Base-by-base conservation (phyloP, 2,113 vertebrate genomes). In the Pitta sordida region DNA sequence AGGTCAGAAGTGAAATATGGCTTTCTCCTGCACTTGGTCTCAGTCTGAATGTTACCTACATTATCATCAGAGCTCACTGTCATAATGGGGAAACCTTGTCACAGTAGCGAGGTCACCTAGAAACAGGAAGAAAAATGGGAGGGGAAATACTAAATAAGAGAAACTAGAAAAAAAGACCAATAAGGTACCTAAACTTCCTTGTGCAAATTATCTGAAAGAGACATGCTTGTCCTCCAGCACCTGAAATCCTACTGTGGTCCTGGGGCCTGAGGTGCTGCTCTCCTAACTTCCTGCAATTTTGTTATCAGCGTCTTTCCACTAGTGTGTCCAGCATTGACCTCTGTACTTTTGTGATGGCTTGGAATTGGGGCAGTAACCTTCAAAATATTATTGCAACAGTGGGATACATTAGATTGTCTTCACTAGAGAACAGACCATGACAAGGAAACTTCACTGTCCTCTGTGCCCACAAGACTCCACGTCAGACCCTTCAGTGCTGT, bases 1-100 rank as follows among this genome's bases (percentile, higher is more conserved):
- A 97, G 97, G 96, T 97, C 96, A 96, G 87, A 75, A 97, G 95
- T 97, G 96, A 97, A 97, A 97, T 97, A 97, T 95, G 90, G 95
- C 96, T 97, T 95, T 96, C 95, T 97, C 83, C 95, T 94, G 95
- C 90, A 92, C 95, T 96, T 96, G 96, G 95, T 96, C 95, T 95
- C 95, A 81, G 96, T 94, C 91, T 95, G 97, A 95, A 95, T 95
- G 96, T 94, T 97, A 96, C 95, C 96, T 97, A 92, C 95, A 96
- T 97, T 96, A 96, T 95, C 94, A 94, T 97, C 93, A 90, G 94
- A 92, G 91, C 95, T 96, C 92, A 94, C 97, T 97, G 96, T 96
- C 91, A 73, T 93, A 91, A 95, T 96, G 91, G 96, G 94, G 81
- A 97, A 96, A 97, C 97, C 96, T 97, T 97, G 97, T 97, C 96